These are phyloP conservation scores for Alectura lathami DNA, from an alignment of 2,113 vertebrate genomes.

Conservation along the genomic window DNA sequence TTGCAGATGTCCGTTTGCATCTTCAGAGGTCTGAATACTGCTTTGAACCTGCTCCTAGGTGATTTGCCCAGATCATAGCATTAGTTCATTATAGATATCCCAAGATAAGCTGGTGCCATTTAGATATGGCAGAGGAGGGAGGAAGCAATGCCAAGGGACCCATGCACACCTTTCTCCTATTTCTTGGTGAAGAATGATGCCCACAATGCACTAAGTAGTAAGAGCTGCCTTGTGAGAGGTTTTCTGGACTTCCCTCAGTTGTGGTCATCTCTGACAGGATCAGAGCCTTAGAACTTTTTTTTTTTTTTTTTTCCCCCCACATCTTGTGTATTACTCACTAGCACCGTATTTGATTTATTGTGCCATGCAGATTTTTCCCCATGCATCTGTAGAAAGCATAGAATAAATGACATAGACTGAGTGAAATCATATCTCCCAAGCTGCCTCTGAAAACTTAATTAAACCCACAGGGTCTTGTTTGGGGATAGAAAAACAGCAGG, in stretches of 20 bases:
- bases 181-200: not conserved
- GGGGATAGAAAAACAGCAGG: constrained; percentile 37
- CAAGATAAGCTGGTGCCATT: not conserved
- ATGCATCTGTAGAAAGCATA: not conserved
- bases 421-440: constrained; percentile 27
- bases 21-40: not conserved
- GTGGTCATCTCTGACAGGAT: not conserved
- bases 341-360: constrained; percentile 11
- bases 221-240: not conserved
- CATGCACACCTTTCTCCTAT: accelerated
- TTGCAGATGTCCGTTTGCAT: not conserved
- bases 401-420: constrained; percentile 44
- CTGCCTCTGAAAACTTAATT: constrained; percentile 60
- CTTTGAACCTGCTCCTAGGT: not conserved
- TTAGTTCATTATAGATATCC: not conserved
- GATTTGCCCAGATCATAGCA: not conserved
- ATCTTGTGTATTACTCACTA: not conserved
- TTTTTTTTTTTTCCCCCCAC: not conserved
- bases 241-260: not conserved
- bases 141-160: not conserved
- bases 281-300: not conserved
- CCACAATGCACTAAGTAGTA: not conserved
- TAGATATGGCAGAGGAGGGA: not conserved
- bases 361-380: not conserved
- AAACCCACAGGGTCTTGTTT: constrained; percentile 64